Conservation (phyloP, 2,113 vertebrate species). For the Tor tambroides region DNA sequence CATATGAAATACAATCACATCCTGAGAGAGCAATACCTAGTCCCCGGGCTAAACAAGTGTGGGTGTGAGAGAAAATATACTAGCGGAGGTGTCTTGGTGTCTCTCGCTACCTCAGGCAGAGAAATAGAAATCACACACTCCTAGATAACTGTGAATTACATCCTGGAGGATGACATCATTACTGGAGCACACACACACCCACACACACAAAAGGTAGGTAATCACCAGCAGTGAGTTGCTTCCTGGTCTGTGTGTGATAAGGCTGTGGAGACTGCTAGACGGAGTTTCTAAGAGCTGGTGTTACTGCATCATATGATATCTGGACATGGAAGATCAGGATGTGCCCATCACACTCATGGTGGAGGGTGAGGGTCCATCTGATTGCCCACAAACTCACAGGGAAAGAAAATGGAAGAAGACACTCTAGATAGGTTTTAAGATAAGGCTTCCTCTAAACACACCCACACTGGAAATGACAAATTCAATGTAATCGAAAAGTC, state of each 20-base stretch:
- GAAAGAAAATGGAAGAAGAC: conserved; percentile 12
- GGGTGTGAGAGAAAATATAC: not conserved
- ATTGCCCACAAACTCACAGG: not conserved
- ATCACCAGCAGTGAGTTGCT: conserved; percentile 53
- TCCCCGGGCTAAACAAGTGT: conserved; percentile 42
- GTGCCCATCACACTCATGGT: conserved; percentile 14
- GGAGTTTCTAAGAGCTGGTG: conserved; percentile 30
- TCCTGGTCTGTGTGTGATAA: conserved; percentile 57
- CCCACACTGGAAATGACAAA: not conserved
- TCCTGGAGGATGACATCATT: conserved; percentile 60
- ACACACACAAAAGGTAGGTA: conserved; percentile 34
- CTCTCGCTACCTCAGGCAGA: conserved; percentile 30
- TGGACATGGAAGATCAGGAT: not conserved
- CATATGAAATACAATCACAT: conserved; percentile 42
- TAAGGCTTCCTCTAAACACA: not conserved
- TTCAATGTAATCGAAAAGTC: conserved; percentile 3
- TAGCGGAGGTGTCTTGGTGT: conserved; percentile 11
- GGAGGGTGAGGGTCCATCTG: conserved; percentile 21
- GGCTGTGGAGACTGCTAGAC: conserved; percentile 40
- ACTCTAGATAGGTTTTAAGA: not conserved
- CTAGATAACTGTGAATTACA: conserved; percentile 60
- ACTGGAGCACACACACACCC: conserved; percentile 26
- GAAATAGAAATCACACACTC: conserved; percentile 57
- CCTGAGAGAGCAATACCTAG: conserved; percentile 34
- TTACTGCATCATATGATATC: conserved; percentile 35